Evolutionary conservation across 2,113 vertebrate genomes (phyloP).

Genomic region (Saccopteryx leptura): DNA sequence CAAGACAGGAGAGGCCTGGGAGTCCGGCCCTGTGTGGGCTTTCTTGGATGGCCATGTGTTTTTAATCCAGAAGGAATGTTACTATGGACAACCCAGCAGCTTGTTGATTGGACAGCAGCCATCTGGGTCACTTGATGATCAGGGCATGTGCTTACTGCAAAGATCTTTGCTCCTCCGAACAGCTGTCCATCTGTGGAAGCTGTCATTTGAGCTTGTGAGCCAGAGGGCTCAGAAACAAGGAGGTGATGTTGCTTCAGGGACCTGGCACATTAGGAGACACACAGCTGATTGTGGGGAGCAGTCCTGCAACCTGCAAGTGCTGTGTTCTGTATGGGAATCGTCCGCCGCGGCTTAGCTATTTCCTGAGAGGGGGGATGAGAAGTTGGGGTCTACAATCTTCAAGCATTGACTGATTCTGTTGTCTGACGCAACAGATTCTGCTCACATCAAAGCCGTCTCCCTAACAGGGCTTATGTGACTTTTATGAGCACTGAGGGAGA

Average conservation of each 20-base stretch:
- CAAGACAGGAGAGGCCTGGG: not conserved
- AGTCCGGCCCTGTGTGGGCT: not conserved
- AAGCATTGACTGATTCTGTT: not conserved
- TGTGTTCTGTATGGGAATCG: not conserved
- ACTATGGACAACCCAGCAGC: not conserved
- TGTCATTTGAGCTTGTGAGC: not conserved
- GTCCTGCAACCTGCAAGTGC: not conserved
- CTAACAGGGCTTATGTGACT: slow-evolving; percentile 28
- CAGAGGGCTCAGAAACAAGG: not conserved
- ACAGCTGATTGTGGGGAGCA: not conserved
- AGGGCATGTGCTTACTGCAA: not conserved
- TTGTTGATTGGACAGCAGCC: not conserved
- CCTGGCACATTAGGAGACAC: not conserved
- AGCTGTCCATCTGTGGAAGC: not conserved
- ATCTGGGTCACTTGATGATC: not conserved
- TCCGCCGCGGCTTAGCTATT: not conserved
- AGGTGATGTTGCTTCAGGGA: not conserved
- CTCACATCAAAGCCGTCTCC: slow-evolving; percentile 50
- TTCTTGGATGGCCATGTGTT: slow-evolving; percentile 38
- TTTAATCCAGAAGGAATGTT: slow-evolving; percentile 28
- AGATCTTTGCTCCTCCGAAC: not conserved
- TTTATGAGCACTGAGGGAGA: slow-evolving; percentile 55
- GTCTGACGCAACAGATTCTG: not conserved
- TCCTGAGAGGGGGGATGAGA: slow-evolving; percentile 15
- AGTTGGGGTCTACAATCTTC: not conserved